Base-by-base conservation (phyloP, 1,140 invertebrate species). In the Chironomus tepperi region DNA sequence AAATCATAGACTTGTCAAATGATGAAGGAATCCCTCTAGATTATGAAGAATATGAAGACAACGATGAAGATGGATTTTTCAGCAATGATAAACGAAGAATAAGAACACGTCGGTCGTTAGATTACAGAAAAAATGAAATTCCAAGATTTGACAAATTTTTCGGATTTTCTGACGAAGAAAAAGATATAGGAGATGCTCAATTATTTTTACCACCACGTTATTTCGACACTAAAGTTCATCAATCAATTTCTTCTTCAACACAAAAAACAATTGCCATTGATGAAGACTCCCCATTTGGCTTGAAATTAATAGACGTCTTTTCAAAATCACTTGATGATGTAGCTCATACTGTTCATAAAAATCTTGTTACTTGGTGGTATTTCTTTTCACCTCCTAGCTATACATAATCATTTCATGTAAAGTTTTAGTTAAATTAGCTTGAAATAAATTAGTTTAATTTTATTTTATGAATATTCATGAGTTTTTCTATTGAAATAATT, bases 41-140 rank as follows among this genome's bases (percentile, higher is more conserved):
- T 0, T 21, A 70, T 18, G 65, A 70, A 12, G 65, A 70, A 70
- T 70, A 70, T 19, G 65, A 70, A 5, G 65, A 70, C 7, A 57
- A 57, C 15, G 65, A 57, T 57, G 65, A 70, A 7, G 65, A 70
- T 21, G 65, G 65, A 19, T 70, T 70, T 21, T 70, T 70, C 18
- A 16, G 18, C 18, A 21, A 21, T 10, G 16, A 70, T 8, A 21
- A 70, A 2, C 18, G 18, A 9, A 18, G 12, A 7, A 16, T 70
- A 19, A 70, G 65, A 70, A 70, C 65, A 10, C 65, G 65, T 70
- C 65, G 65, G 18, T 18, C 3, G 2, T 21, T 21, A 18, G 16
- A 70, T 57, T 57, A 57, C n/a, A n/a, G 16, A 10, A n/a, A 19
- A 70, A 70, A 70, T 70, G 65, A 70, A 70, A 70, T 70, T 70